Evolutionary conservation across 1,140 invertebrate species (phyloP).

Genomic region (Drosophila carrolli): DNA sequence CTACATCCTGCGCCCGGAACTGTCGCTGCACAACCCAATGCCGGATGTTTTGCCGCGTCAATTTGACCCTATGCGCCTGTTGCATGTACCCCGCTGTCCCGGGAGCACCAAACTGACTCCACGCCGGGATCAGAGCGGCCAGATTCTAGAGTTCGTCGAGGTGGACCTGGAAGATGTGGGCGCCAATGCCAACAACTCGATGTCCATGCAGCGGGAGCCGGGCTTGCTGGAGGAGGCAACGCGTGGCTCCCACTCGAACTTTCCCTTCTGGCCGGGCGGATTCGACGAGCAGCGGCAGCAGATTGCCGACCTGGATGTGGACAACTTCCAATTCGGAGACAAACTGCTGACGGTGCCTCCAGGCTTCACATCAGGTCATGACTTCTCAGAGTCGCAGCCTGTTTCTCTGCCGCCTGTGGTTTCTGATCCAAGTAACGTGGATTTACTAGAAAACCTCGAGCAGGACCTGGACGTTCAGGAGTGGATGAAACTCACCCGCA

Average conservation of each 20-base stretch:
- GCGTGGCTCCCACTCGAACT: constrained; percentile 89
- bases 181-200: constrained; percentile 90
- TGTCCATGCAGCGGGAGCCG: constrained; percentile 89
- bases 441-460: constrained; percentile 73
- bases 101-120: constrained; percentile 83
- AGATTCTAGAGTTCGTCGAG: constrained; percentile 89
- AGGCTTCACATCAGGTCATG: constrained; percentile 87
- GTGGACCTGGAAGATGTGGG: constrained; percentile 87
- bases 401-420: neutral
- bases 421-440: constrained; percentile 47
- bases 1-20: constrained; percentile 75
- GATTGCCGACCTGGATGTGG: constrained; percentile 57
- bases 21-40: constrained; percentile 73
- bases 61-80: constrained; percentile 68
- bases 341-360: constrained; percentile 88
- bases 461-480: constrained; percentile 77
- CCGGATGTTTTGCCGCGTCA: constrained; percentile 70
- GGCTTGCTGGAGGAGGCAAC: constrained; percentile 86
- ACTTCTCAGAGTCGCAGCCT: constrained; percentile 76
- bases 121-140: constrained; percentile 90
- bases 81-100: constrained; percentile 65
- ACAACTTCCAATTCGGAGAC: constrained; percentile 85
- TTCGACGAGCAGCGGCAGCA: constrained; percentile 87
- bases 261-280: constrained; percentile 92
- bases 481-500: constrained; percentile 70